Base-by-base conservation (phyloP, 1,140 invertebrate genomes). In the Oryzaephilus surinamensis region DNA sequence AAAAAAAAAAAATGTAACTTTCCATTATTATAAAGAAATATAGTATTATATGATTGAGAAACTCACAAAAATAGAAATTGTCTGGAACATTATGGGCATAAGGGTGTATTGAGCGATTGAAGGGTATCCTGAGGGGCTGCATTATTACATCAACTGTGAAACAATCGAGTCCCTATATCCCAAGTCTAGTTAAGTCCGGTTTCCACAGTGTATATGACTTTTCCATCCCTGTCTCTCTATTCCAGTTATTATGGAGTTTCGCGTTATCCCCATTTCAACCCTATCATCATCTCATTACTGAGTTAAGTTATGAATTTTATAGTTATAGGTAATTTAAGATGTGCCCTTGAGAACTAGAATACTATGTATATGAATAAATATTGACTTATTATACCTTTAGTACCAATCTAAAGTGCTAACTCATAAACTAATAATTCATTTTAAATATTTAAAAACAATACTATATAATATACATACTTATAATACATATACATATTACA, bases 301-400 rank as follows among this genome's bases (percentile, higher is more conserved):
- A 41, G 45, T 39, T 51, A 36, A 51, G 49, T 51, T 48, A 51
- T 51, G 49, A 37, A 51, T 51, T 51, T 51, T 51, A 51, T 46
- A 51, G 49, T 51, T 45, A 41, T 24, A 40, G 23, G 37, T 41
- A 51, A 51, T 51, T 46, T 48, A 45, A 51, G 46, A 48, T 21
- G 46, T 40, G 41, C 45, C 43, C 46, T 15, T 4, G 43, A 47
- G 49, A 39, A 37, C 33, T 45, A 40, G 42, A 41, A 41, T 48
- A 24, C 16, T 37, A 39, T 38, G n/a, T n/a, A n/a, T 31, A 34
- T 48, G 42, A 41, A 45, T 48, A 45, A 43, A 30, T 45, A 45
- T 43, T 35, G 35, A 30, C 20, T 41, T 30, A 45, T 45, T 45
- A 32, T 18, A n/a, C n/a, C n/a, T n/a, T n/a, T n/a, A n/a, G n/a